These are phyloP conservation scores for Gisinianus flammeolus DNA, from an alignment of 2,888 invertebrate genomes.

Conservation along the genomic window DNA sequence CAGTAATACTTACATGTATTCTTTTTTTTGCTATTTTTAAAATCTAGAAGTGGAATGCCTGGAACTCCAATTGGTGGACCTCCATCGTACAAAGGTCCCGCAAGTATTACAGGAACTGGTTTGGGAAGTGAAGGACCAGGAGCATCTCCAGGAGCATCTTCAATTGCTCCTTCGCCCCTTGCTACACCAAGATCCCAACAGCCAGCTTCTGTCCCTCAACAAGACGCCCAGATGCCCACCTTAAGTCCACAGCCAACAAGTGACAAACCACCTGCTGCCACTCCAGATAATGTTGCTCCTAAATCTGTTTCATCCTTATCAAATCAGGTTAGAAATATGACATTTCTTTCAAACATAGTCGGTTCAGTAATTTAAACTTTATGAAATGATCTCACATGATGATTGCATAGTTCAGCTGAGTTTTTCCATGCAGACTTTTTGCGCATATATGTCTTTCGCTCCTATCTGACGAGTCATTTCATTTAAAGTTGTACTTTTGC, in stretches of 20 bases:
- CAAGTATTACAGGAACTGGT: not conserved
- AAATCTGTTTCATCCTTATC: conserved; percentile 63
- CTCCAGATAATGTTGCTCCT: conserved; percentile 62
- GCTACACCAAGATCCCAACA: conserved; percentile 74
- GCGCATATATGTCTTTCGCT: too few relatives aligned
- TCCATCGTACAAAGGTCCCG: not conserved
- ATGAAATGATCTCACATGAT: not conserved
- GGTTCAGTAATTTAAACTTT: too few relatives aligned
- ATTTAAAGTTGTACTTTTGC: too few relatives aligned
- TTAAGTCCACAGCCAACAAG: conserved; percentile 61
- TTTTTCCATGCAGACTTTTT: not conserved
- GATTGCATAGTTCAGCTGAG: too few relatives aligned
- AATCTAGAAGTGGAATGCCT: not conserved
- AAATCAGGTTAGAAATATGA: conserved; percentile 60
- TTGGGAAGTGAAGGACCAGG: conserved; percentile 62
- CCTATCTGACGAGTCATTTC: too few relatives aligned
- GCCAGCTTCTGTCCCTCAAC: conserved; percentile 62
- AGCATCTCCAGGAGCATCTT: conserved; percentile 72
- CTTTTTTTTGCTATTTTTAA: too few relatives aligned
- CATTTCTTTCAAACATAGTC: not conserved
- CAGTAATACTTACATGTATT: too few relatives aligned
- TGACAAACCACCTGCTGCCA: conserved; percentile 60
- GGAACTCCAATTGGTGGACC: not conserved
- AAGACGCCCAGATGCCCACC: conserved; percentile 55
- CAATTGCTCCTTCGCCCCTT: conserved; percentile 73